Conservation (phyloP, 2,797 vertebrate species). For the Anas capensis region DNA sequence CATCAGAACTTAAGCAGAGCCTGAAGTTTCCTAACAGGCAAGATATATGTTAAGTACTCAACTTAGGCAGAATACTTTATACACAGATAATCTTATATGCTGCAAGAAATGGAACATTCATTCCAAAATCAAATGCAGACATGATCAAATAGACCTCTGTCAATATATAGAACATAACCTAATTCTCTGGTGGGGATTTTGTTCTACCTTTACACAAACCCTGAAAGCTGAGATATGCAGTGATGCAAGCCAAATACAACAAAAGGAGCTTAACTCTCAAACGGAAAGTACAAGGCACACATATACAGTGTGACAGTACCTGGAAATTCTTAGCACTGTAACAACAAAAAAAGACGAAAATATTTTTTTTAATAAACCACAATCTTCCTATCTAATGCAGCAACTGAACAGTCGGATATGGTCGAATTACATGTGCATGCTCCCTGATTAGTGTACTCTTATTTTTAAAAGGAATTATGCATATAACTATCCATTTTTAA, state of each 20-base stretch:
- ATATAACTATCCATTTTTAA: not conserved
- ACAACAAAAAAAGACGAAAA: constrained; percentile 16
- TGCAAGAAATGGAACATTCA: not conserved
- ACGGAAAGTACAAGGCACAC: not conserved
- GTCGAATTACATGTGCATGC: not conserved
- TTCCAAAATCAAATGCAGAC: not conserved
- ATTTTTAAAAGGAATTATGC: not conserved
- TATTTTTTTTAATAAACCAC: not conserved
- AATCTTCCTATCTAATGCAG: not conserved
- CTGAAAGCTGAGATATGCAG: constrained; percentile 5
- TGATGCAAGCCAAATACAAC: constrained; percentile 2
- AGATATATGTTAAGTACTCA: not conserved
- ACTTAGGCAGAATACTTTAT: not conserved
- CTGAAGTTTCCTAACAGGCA: not conserved
- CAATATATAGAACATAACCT: not conserved
- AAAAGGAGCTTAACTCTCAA: not conserved
- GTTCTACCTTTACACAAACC: not conserved
- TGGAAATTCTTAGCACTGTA: constrained; percentile 53
- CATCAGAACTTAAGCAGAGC: constrained; percentile 4
- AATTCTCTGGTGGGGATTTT: fast-evolving
- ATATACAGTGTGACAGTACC: not conserved
- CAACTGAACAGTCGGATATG: not conserved
- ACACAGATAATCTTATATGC: not conserved
- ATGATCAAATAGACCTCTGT: not conserved
- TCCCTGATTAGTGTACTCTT: not conserved